These are phyloP conservation scores for Dryococelus australis DNA, from an alignment of 2,888 invertebrate species.

Conservation along the genomic window DNA sequence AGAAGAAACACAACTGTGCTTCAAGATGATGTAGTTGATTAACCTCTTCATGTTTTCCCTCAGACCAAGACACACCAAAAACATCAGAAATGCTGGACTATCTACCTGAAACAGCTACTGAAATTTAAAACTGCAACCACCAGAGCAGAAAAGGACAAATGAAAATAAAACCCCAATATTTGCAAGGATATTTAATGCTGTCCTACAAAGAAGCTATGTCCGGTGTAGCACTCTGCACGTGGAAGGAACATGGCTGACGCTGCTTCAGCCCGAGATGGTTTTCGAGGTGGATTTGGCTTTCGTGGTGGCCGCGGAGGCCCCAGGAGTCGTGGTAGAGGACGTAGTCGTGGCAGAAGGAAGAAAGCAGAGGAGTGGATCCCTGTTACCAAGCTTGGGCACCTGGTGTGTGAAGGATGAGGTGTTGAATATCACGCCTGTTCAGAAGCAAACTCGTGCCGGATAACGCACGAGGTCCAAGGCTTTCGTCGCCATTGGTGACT, in stretches of 20 bases:
- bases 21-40: too few relatives aligned
- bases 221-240: too few relatives aligned
- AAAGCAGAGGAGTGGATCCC: constrained; percentile 99
- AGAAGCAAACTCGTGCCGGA: constrained; percentile 99
- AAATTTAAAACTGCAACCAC: too few relatives aligned
- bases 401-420: constrained; percentile 98
- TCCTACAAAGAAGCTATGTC: too few relatives aligned
- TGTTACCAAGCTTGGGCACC: constrained; percentile 96
- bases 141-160: too few relatives aligned
- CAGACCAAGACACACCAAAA: too few relatives aligned
- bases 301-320: constrained; percentile 67
- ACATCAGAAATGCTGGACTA: too few relatives aligned
- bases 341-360: constrained; percentile 86
- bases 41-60: too few relatives aligned
- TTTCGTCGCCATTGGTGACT: constrained; percentile 91
- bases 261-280: constrained; percentile 96
- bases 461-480: constrained; percentile 98
- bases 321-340: constrained; percentile 77
- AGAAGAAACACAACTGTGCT: too few relatives aligned
- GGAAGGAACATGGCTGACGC: constrained; percentile 95
- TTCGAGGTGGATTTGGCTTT: constrained; percentile 86
- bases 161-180: too few relatives aligned
- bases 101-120: too few relatives aligned
- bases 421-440: constrained; percentile 99
- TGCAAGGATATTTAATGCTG: too few relatives aligned